Evolutionary conservation across 2,888 invertebrate genomes (phyloP).

Genomic region (Tortrix viridana): DNA sequence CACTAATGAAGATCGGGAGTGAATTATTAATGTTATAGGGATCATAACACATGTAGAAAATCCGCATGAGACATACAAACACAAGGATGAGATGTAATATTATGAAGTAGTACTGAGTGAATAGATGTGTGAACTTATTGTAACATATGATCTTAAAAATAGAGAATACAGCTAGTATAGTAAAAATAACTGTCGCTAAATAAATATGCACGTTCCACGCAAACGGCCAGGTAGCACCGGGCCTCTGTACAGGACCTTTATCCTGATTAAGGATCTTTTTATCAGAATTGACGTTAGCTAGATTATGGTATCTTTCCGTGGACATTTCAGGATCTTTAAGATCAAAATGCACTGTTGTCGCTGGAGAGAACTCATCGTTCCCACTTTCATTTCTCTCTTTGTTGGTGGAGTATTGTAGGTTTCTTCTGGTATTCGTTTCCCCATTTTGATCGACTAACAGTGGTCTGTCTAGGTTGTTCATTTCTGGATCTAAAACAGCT

Average conservation of each 20-base stretch:
- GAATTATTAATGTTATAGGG: slow-evolving; percentile 95
- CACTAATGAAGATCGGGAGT: slow-evolving; percentile 90
- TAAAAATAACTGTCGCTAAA: slow-evolving; percentile 92
- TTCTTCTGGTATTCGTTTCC: slow-evolving; percentile 80
- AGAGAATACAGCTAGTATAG: slow-evolving; percentile 92
- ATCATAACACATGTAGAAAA: slow-evolving; percentile 95
- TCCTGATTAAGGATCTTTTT: slow-evolving; percentile 76
- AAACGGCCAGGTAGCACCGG: slow-evolving; percentile 89
- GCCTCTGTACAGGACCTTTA: slow-evolving; percentile 70
- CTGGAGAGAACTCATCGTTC: slow-evolving; percentile 70
- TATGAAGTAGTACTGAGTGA: slow-evolving; percentile 94
- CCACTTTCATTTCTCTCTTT: slow-evolving; percentile 68
- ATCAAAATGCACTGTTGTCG: slow-evolving; percentile 77
- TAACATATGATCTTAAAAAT: slow-evolving; percentile 94
- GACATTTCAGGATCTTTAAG: slow-evolving; percentile 79
- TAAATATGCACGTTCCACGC: slow-evolving; percentile 97
- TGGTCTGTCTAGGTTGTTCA: slow-evolving; percentile 81
- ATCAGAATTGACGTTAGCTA: slow-evolving; percentile 84
- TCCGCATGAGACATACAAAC: slow-evolving; percentile 91
- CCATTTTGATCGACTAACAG: slow-evolving; percentile 76
- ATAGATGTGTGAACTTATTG: slow-evolving; percentile 93
- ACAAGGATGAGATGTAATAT: slow-evolving; percentile 93
- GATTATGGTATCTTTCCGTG: slow-evolving; percentile 83
- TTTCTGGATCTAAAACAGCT: slow-evolving; percentile 79
- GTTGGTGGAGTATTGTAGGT: slow-evolving; percentile 77